Evolutionary conservation across 2,797 vertebrate species (phyloP), one percentile per base, ranked within the genome.

Genomic region (Galaxias olidus): DNA sequence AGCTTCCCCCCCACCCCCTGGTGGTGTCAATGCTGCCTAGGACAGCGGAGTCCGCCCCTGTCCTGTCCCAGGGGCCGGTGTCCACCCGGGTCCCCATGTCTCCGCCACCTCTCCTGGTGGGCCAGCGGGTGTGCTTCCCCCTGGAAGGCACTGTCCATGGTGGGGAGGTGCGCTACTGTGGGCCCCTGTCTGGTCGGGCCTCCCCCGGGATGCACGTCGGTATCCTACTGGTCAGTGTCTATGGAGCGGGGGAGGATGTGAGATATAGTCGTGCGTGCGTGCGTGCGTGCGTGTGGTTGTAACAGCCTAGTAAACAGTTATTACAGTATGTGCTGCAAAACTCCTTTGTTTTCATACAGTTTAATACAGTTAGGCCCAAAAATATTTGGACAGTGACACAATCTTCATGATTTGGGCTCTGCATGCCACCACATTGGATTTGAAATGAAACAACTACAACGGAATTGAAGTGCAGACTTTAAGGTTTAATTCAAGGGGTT

Each of bases 151-250:
- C 0, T 0, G n/a, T 83, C 0, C 64, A 64, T 0, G 20, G 17
- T 0, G 93, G 91, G 13, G 89, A 81, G 44, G 91, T 93, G 45
- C 68, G 71, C 9, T 94, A 80, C 79, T 92, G 87, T 8, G 90
- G 89, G 0, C 43, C 17, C 9, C 76, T 92, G n/a, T 83, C 89
- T 0, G 80, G 75, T 1, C 82, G 85, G 12, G 1, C 63, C 17
- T 67, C 80, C 0, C 51, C 72, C 0, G 46, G 73, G 55, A 9
- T 48, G 3, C 83, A 86, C 1, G 88, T 92, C 0, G 93, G 92
- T 30, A 49, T 93, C 20, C 63, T 86, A 44, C 82, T 92, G 90
- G 92, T 94, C 45, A 80, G 87, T 79, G 5, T 45, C 9, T 10
- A n/a, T n/a, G n/a, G n/a, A n/a, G n/a, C n/a, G n/a, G n/a, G 4